Percentiles rank a stretch among this genome's conserved stretches.
These are phyloP conservation scores for Amphiprion clarkii DNA, from an alignment of 2,797 vertebrate species.

Conservation along the genomic window DNA sequence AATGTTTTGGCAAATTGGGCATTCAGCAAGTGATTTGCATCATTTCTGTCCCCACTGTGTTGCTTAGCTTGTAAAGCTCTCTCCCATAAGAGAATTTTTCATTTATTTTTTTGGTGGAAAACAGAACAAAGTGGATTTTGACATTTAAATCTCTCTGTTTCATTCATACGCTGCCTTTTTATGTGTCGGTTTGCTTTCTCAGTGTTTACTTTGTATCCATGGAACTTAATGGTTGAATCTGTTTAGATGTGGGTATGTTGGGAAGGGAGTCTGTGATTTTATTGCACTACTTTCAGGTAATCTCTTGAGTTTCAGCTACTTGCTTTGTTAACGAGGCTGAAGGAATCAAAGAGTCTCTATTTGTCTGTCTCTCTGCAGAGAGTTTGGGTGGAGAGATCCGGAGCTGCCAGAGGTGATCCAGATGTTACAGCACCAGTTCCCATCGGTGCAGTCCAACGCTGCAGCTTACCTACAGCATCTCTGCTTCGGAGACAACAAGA, in stretches of 20 bases:
- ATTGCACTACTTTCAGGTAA: constrained; percentile 45
- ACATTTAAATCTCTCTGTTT: constrained; percentile 31
- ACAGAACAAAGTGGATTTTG: constrained; percentile 38
- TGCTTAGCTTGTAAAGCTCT: constrained; percentile 23
- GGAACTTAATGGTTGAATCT: constrained; percentile 10
- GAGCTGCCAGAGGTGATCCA: constrained; percentile 99
- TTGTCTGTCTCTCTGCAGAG: constrained; percentile 83
- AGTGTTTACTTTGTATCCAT: background rate
- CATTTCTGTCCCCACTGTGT: constrained; percentile 16
- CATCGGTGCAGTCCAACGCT: constrained; percentile 97
- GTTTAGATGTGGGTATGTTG: constrained; percentile 14
- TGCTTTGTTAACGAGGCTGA: constrained; percentile 35
- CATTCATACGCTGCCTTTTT: constrained; percentile 7
- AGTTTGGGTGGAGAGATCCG: constrained; percentile 98
- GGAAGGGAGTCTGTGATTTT: constrained; percentile 29
- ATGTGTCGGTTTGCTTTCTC: background rate
- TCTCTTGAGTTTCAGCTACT: constrained; percentile 35
- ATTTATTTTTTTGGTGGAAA: background rate
- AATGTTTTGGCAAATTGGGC: constrained; percentile 54
- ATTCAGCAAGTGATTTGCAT: constrained; percentile 35
- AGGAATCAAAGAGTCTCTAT: constrained; percentile 57
- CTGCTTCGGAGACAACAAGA: constrained; percentile 98
- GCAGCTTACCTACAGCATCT: constrained; percentile 97
- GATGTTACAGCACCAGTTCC: constrained; percentile 98
- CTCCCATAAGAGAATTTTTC: constrained; percentile 23